Conservation (phyloP, 2,888 invertebrate species). For the Tineola bisselliella region DNA sequence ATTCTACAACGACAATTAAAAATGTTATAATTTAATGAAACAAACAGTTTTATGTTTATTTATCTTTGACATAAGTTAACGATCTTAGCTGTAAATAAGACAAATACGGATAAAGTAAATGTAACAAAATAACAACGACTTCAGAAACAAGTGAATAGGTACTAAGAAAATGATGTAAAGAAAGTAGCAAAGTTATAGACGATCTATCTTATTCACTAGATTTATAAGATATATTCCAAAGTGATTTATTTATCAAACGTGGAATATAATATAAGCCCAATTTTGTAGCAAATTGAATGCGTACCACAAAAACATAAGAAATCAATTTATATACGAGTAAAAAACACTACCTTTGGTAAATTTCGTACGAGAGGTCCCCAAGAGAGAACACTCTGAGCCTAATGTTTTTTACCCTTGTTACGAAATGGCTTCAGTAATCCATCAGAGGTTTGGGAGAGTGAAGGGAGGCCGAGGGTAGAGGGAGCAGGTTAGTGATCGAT, state of each 20-base stretch:
- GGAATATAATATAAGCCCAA: slow-evolving; percentile 1
- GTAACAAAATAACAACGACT: too few relatives aligned
- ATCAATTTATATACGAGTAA: slow-evolving; percentile 5
- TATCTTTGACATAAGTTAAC: too few relatives aligned
- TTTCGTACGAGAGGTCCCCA: slow-evolving; percentile 23
- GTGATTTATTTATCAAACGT: slow-evolving; percentile 1
- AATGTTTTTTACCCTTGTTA: slow-evolving; percentile 63
- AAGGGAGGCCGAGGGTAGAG: slow-evolving; percentile 11
- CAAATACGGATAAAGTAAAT: too few relatives aligned
- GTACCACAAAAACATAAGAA: neutral
- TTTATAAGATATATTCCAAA: slow-evolving; percentile 14
- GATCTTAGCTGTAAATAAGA: too few relatives aligned
- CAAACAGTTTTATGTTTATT: too few relatives aligned
- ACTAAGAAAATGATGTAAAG: neutral
- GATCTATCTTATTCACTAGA: neutral
- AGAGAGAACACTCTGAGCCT: slow-evolving; percentile 37
- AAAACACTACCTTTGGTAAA: slow-evolving; percentile 8
- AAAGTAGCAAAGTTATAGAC: neutral
- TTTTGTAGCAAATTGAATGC: slow-evolving; percentile 4
- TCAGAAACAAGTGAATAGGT: neutral
- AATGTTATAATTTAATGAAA: too few relatives aligned
- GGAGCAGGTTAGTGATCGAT: slow-evolving; percentile 43
- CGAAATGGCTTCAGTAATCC: slow-evolving; percentile 49
- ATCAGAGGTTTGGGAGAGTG: slow-evolving; percentile 28
- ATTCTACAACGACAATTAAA: too few relatives aligned